Base-by-base conservation (phyloP, 1,140 invertebrate species). In the Helicoverpa armigera region DNA sequence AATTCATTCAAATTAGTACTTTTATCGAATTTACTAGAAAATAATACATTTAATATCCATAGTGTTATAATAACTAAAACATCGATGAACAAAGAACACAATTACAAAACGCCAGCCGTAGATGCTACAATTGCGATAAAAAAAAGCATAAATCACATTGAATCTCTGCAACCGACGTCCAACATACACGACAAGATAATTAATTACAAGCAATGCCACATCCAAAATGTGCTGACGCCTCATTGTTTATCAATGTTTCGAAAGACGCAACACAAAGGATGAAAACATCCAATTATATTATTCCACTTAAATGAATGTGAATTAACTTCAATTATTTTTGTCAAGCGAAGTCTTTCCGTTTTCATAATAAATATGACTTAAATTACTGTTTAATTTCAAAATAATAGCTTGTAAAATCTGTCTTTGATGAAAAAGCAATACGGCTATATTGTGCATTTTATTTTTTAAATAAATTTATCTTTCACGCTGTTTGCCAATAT, bases 201-300 rank as follows among this genome's bases (percentile, higher is more conserved):
- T 51, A 70, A 51, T 75, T 23, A 61, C 61, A 7, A 13, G 65
- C 61, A 29, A 77, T 65, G n/a, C 74, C 74, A 65, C 29, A 35
- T 77, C 74, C 61, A 67, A 77, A 77, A 77, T 77, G 13, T 50
- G 51, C 14, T 53, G 43, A 65, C 43, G n/a, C 16, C n/a, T 53
- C 61, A 70, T 79, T 79, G 77, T 79, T 58, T 79, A 51, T 69
- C 65, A 48, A 70, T 79, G 31, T 67, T 63, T 60, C 53, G 51
- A 78, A 67, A 78, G 67, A 70, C 54, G 76, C 43, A 10, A 35
- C 76, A 69, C 54, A 70, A 70, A 58, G 35, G 53, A 58, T 79
- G 53, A 35, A 60, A 78, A 56, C 76, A 79, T 16, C 74, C 77
- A 79, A 79, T 79, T 79, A 79, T 79, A 79, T 31, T 65, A 35